These are phyloP conservation scores for Tachystola acroxantha DNA, from an alignment of 2,888 invertebrate species.

Conservation along the genomic window DNA sequence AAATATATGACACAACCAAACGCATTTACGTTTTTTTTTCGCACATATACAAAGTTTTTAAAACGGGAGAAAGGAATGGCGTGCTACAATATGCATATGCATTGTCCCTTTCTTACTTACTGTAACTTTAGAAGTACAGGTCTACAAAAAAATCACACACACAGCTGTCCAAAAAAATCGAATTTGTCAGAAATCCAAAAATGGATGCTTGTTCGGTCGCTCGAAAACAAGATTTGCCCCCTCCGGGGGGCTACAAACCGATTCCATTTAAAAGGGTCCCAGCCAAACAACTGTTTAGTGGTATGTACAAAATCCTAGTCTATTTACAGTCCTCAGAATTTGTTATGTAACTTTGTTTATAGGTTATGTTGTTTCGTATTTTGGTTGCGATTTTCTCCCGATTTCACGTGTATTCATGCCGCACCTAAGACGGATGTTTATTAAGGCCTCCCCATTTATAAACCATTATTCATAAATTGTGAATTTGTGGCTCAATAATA, in stretches of 20 bases:
- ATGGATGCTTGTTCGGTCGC: slow-evolving; percentile 49
- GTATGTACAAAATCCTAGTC: slow-evolving; percentile 54
- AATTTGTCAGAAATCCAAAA: slow-evolving; percentile 20
- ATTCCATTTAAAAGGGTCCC: slow-evolving; percentile 85
- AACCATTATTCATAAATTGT: no score
- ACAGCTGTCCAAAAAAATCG: slow-evolving; percentile 2
- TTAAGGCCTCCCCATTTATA: no score
- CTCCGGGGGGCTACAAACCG: slow-evolving; percentile 91
- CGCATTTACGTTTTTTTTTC: neutral
- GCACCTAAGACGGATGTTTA: no score
- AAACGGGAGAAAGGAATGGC: neutral
- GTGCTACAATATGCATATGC: no score
- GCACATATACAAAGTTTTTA: neutral
- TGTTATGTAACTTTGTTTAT: slow-evolving; percentile 56
- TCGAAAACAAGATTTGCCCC: slow-evolving; percentile 92
- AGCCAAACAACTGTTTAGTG: slow-evolving; percentile 83
- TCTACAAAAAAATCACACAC: no score
- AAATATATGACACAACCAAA: neutral
- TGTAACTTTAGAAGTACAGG: no score
- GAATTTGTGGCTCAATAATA: no score
- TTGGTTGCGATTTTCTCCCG: neutral
- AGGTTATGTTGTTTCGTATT: slow-evolving; percentile 37
- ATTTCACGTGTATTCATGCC: no score
- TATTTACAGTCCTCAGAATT: slow-evolving; percentile 3
- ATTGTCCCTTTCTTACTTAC: no score